Evolutionary conservation across 2,113 vertebrate genomes (phyloP).

Genomic region (Micronycteris hirsuta): DNA sequence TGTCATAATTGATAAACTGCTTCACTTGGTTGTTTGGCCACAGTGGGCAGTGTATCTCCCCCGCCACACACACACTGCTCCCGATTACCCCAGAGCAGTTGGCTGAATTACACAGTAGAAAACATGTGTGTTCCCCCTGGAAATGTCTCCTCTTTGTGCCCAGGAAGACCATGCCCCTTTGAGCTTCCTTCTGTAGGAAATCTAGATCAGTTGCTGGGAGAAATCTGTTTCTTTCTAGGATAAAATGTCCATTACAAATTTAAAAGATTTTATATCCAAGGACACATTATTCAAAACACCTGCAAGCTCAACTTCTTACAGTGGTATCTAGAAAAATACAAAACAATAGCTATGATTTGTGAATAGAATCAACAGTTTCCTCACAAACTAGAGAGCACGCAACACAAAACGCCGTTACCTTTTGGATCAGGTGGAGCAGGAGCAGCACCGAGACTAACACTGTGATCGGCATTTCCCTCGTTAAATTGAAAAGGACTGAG

Average conservation of each 20-base stretch:
- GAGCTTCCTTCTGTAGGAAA: not conserved
- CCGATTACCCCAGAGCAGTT: not conserved
- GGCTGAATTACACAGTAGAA: not conserved
- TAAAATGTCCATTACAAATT: not conserved
- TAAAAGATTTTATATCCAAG: not conserved
- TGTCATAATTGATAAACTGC: not conserved
- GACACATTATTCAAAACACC: not conserved
- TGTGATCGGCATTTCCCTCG: not conserved
- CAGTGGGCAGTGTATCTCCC: not conserved
- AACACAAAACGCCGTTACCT: not conserved
- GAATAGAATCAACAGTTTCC: slow-evolving; percentile 1
- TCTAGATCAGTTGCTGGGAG: not conserved
- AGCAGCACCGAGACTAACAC: not conserved
- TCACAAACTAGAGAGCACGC: not conserved
- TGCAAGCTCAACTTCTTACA: not conserved
- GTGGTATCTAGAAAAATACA: not conserved
- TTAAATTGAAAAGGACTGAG: not conserved
- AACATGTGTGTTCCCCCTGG: not conserved
- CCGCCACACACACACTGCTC: no score
- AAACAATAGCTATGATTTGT: not conserved
- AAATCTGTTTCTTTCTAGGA: not conserved
- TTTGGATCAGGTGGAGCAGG: not conserved
- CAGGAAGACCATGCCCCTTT: not conserved
- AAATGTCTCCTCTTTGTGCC: not conserved
- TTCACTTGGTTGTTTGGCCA: not conserved